Conservation (phyloP, 2,888 invertebrate species). For the Petrophora chlorosata region DNA sequence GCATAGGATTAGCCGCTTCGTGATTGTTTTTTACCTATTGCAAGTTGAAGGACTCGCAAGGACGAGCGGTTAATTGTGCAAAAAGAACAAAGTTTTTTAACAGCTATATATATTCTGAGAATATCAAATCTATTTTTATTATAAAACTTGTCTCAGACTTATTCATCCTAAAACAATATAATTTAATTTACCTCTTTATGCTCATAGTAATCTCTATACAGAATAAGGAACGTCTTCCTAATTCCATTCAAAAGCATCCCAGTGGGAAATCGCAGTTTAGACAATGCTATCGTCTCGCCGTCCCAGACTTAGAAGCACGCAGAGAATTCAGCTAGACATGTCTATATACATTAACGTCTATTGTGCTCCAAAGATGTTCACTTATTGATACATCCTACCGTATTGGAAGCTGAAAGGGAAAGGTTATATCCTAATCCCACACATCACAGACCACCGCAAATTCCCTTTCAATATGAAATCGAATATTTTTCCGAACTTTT, state of each 20-base stretch:
- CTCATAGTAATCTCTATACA: constrained; percentile 28
- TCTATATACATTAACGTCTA: constrained; percentile 5
- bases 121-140: constrained; percentile 26
- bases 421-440: constrained; percentile 8
- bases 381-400: constrained; percentile 13
- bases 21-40: constrained; percentile 48
- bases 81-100: constrained; percentile 30
- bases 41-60: constrained; percentile 52
- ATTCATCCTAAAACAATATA: background rate
- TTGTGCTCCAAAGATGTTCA: constrained; percentile 12
- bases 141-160: constrained; percentile 1
- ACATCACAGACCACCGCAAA: constrained; percentile 8
- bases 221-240: constrained; percentile 53
- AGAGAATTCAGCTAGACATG: constrained; percentile 20
- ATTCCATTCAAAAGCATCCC: constrained; percentile 55
- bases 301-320: constrained; percentile 16
- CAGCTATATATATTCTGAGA: constrained; percentile 35
- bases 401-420: constrained; percentile 11
- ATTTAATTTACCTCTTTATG: too few relatives aligned
- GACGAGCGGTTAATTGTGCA: constrained; percentile 39
- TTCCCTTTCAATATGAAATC: constrained; percentile 7
- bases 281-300: constrained; percentile 41
- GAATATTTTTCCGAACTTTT: constrained; percentile 1
- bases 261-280: constrained; percentile 57
- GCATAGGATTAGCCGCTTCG: constrained; percentile 51